Evolutionary conservation across 35 echinoderm and acorn worm genomes (phyloP).

Genomic region (Hemicentrotus pulcherrimus): DNA sequence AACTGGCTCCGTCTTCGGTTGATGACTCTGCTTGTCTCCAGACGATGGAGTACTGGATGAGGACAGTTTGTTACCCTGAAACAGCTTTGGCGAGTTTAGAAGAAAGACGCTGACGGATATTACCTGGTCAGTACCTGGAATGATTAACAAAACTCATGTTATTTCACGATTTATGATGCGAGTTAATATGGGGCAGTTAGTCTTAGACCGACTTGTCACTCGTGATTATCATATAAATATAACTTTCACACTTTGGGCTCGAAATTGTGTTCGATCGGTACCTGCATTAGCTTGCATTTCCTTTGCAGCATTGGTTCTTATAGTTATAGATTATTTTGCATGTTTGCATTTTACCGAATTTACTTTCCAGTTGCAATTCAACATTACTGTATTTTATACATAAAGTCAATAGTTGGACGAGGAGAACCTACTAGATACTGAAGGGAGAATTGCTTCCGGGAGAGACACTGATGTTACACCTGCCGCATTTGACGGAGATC

Average conservation of each 20-base stretch:
- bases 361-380: too few species aligned
- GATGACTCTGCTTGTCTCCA: neutral
- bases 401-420: too few species aligned
- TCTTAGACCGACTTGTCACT: too few species aligned
- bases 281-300: too few species aligned
- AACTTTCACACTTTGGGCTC: too few species aligned
- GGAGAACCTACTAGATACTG: neutral
- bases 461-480: neutral
- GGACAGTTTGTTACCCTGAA: neutral
- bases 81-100: neutral
- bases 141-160: neutral
- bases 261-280: too few species aligned
- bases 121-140: neutral
- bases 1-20: neutral
- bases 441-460: neutral
- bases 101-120: neutral
- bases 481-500: neutral
- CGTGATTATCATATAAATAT: too few species aligned
- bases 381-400: too few species aligned
- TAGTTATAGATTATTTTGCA: too few species aligned
- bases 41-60: neutral
- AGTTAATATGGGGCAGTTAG: too few species aligned
- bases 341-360: too few species aligned
- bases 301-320: too few species aligned
- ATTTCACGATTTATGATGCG: neutral